Base-by-base conservation (phyloP, 2,797 vertebrate genomes). In the Betta splendens region DNA sequence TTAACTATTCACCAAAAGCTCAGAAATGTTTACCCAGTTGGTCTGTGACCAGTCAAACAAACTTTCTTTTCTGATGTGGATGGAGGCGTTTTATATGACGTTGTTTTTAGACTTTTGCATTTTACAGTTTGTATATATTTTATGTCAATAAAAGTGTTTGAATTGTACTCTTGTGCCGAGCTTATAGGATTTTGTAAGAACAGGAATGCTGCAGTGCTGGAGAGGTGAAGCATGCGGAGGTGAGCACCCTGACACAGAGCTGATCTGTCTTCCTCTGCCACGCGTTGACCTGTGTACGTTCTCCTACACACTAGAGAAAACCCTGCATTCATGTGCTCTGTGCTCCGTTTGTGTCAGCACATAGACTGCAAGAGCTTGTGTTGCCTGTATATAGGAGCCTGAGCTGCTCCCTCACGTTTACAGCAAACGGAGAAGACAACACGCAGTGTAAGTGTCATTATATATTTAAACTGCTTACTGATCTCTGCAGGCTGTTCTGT, bases 71-170 rank as follows among this genome's bases (percentile, higher is more conserved):
- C 28, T 12, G 20, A 61, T 35, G 1, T 23, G 18, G 40, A 56
- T 53, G 58, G 1, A 29, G 6, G 4, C 1, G 12, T 78, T 78
- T 81, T 67, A 55, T 64, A 69, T 60, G 60, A 45, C 63, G 64
- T 66, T 65, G 25, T 70, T 76, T 63, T 79, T 65, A 67, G 20
- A 63, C 9, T 22, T 51, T 9, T 21, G 18, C 12, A 15, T 31
- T 54, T 64, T 63, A 38, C 25, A 16, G 17, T 68, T 72, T 85
- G 67, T 83, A 83, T 57, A 78, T 89, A 81, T 83, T 84, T 83
- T 81, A 75, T 75, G 35, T 52, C 39, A 89, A 86, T 88, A 89
- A 89, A 89, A 74, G 35, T 37, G 23, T 77, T 26, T 45, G 65
- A 43, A 64, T 77, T 65, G 71, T 75, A 2, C 8, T 39, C 2